Evolutionary conservation across 2,113 vertebrate species (phyloP), one percentile per base, ranked within the genome.

Genomic region (Oreochromis tanganicae): DNA sequence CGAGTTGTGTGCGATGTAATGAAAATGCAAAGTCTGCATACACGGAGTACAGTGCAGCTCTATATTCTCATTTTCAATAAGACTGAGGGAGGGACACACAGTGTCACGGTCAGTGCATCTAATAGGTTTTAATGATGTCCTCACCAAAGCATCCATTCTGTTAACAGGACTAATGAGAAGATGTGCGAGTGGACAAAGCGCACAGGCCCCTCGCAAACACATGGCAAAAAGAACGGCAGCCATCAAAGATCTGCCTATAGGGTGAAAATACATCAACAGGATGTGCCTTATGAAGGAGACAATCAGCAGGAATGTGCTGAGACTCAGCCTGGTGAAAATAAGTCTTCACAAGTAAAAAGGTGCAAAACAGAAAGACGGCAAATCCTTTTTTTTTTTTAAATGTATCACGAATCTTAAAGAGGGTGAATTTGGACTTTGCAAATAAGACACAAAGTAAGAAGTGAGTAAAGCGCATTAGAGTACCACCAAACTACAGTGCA

Each of bases 81-180:
- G 86, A 81, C 57, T 75, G 84, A 89, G 84, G 84, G 83, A 81
- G 83, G 29, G 66, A 57, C 63, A 90, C 24, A 54, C 90, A 11
- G 54, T 75, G 84, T 90, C 90, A 90, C 83, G 84, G 89, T 92
- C 89, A 57, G 59, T 88, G 90, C 90, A 85, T 93, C 91, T 94
- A 92, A 94, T 92, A 79, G 83, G 89, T 85, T 88, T 66, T 95
- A 94, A 95, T 84, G 90, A 94, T 57, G 82, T 68, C 85, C 88
- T 85, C 57, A 27, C 73, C 43, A 43, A 68, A 81, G 87, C 68
- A 66, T 87, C 34, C 41, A 52, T 87, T 88, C 89, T 88, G 84
- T 79, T 79, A 88, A 85, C 78, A 80, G 57, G 84, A 84, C 81
- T 92, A 93, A 94, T 92, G 87, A 95, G 92, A 91, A 80, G 81